These are phyloP conservation scores for Sardinella longiceps DNA, from an alignment of 2,797 vertebrate genomes.

Conservation along the genomic window DNA sequence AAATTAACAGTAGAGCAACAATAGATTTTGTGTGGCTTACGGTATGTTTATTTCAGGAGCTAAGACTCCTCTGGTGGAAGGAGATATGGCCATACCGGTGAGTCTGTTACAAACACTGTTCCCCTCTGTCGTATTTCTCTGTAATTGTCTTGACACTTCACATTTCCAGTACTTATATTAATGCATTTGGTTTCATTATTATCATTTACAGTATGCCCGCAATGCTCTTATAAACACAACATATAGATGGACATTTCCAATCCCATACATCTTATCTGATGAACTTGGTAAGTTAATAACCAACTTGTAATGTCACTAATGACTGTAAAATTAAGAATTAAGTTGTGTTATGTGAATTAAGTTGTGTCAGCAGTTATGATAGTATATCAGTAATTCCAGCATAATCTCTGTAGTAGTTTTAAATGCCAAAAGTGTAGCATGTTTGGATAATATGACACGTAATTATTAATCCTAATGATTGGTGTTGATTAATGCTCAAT, in stretches of 20 bases:
- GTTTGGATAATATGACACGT: background rate
- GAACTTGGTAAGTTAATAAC: slow-evolving; percentile 78
- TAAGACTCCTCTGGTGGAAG: slow-evolving; percentile 69
- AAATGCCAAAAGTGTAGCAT: background rate
- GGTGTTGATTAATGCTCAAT: background rate
- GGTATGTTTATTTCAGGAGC: slow-evolving; percentile 60
- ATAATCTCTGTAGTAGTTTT: background rate
- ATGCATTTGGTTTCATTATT: background rate
- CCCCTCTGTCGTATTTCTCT: background rate
- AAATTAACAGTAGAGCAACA: background rate
- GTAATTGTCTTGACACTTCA: slow-evolving; percentile 7
- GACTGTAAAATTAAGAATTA: background rate
- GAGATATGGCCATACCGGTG: slow-evolving; percentile 72
- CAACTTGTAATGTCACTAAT: background rate
- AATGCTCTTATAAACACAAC: slow-evolving; percentile 76
- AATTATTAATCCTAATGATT: background rate
- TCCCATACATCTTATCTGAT: slow-evolving; percentile 90
- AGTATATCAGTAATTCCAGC: background rate
- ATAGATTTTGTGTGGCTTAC: background rate
- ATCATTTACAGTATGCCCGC: slow-evolving; percentile 60
- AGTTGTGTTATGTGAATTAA: background rate
- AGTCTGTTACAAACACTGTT: slow-evolving; percentile 45
- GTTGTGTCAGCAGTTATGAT: background rate
- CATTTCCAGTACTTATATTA: background rate
- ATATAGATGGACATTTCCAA: slow-evolving; percentile 85